Base-by-base conservation (phyloP, 2,797 vertebrate species). In the Cynodonichthys magdalenae region DNA sequence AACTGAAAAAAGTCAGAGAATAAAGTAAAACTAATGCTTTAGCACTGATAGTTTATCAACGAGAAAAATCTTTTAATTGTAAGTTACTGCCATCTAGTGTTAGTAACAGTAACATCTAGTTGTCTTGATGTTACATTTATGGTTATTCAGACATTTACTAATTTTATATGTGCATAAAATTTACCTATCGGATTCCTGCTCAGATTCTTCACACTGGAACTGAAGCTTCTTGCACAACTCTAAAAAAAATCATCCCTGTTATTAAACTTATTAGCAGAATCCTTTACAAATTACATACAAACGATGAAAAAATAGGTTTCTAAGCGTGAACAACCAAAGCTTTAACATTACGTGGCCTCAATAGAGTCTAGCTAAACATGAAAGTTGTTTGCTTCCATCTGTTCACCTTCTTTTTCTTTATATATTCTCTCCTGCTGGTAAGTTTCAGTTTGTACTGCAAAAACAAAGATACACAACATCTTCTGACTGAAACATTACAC, bases 341-440 rank as follows among this genome's bases (percentile, higher is more conserved):
- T 31, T 31, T 31, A 9, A 31, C 6, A 31, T 31, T 31, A 31
- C 7, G 31, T 9, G 9, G 31, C 31, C 6, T 39, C 2, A 39
- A 12, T 39, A 39, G 3, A 12, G 12, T 12, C 12, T 1, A 39
- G 12, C 1, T 2, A 0, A 24, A 0, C 18, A 36, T 20, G 15
- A 24, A 14, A 24, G 17, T 0, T n/a, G 1, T 52, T 27, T 5
- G 27, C n/a, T 44, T 75, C 5, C n/a, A 18, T 17, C 17, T 20
- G 10, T 15, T 1, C 79, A 94, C 94, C 93, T 91, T 93, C 82
- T 86, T 88, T 94, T 75, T 91, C 89, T 73, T 83, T 87, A 14
- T 73, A 53, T 19, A 55, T 74, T 69, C n/a, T 77, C 54, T 92
- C 87, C 53, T 92, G 63, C 31, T 87, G 63, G 60, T 68, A 71